Evolutionary conservation across 2,113 vertebrate species (phyloP), one percentile per base, ranked within the genome.

Genomic region (Hymenochirus boettgeri): DNA sequence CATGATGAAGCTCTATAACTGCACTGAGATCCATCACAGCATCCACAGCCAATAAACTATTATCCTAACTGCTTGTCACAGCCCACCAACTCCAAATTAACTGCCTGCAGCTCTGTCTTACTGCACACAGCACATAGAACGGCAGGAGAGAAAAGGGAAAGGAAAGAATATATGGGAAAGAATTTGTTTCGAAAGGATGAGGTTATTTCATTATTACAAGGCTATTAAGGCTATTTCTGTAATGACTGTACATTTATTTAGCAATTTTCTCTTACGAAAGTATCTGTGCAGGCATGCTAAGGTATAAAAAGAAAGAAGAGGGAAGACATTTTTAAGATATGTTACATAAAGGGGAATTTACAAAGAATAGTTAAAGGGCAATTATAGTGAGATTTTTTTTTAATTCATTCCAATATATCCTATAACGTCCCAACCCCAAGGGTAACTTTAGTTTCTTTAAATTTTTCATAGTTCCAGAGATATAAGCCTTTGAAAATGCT

Each of bases 41-140:
- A 64, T 72, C 75, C 83, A 85, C 90, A 80, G 90, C 93, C 93
- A 93, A 93, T 92, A 91, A 92, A 85, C 86, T 86, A 90, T 93
- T 89, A 91, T 91, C 92, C 89, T 82, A 89, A 84, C 77, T 73
- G 80, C 83, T 86, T 83, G 80, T 91, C 89, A 93, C 88, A 90
- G 85, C 83, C 80, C 79, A 74, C 83, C 90, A 87, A 72, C 82
- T 86, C 67, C 77, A 89, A 92, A 93, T 92, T 84, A 88, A 91
- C 85, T 88, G 89, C 89, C 90, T 78, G 82, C 80, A 89, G 91
- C 78, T 81, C 77, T 82, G 75, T 80, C 83, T 80, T 74, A 75
- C 69, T 74, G 65, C 71, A 73, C 29, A 56, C 69, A 60, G 31
- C 48, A 23, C 59, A 70, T 33, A 59, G 54, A 48, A 50, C 1